Evolutionary conservation across 1,140 invertebrate species (phyloP).

Genomic region (Lordiphosa collinella): DNA sequence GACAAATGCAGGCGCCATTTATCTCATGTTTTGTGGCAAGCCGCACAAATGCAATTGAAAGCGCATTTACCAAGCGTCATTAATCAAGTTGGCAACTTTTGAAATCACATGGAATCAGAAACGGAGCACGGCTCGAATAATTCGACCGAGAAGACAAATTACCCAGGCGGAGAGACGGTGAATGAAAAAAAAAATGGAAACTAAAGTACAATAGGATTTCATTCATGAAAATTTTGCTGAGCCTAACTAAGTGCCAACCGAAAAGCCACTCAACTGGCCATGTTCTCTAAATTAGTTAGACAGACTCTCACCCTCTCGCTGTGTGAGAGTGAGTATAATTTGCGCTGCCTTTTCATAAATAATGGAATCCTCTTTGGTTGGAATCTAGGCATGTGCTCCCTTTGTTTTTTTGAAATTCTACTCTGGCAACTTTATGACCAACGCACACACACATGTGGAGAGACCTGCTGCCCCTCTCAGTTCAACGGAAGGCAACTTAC

Average conservation of each 20-base stretch:
- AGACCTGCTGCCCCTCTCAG: background rate
- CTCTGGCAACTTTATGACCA: constrained; percentile 42
- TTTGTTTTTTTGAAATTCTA: constrained; percentile 20
- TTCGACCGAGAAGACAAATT: constrained; percentile 53
- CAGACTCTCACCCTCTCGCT: background rate
- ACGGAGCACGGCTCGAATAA: constrained; percentile 14
- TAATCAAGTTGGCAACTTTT: constrained; percentile 52
- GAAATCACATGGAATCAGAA: constrained; percentile 28
- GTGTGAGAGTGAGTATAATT: constrained; percentile 55
- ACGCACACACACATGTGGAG: constrained; percentile 10
- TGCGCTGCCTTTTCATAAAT: constrained; percentile 69
- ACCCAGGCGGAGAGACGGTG: constrained; percentile 19
- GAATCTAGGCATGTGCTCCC: constrained; percentile 37
- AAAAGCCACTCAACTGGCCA: constrained; percentile 41
- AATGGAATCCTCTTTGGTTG: constrained; percentile 50
- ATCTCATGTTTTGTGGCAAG: constrained; percentile 31
- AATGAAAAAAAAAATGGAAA: constrained; percentile 23
- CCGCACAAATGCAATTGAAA: constrained; percentile 36
- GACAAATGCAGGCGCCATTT: constrained; percentile 15
- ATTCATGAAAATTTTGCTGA: constrained; percentile 69
- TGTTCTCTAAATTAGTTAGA: constrained; percentile 59
- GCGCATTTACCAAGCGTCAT: constrained; percentile 35
- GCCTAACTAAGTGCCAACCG: constrained; percentile 42
- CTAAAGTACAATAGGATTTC: constrained; percentile 28
- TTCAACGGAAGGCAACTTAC: constrained; percentile 32